Percentiles rank a stretch among this genome's conserved stretches.
phyloP scores from a whole-genome alignment of 2,888 invertebrate species.

The Hypsopygia costalis region DNA sequence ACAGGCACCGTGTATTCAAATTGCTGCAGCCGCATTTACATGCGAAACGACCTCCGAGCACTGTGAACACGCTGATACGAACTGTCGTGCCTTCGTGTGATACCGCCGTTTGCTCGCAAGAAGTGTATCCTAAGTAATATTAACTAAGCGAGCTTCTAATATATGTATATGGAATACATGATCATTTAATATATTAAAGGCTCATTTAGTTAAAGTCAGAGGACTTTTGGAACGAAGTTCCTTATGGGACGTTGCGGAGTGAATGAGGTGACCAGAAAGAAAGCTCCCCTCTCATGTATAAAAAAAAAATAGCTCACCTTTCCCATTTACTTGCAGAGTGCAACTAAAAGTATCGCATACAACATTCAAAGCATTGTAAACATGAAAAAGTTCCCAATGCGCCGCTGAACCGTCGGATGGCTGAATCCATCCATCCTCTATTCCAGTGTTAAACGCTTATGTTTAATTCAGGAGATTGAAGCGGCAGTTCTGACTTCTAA shows the following conservation, averaged over 20 bases:
- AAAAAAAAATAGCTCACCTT: no score
- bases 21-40: conserved; percentile 24
- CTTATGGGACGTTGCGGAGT: no score
- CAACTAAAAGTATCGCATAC: no score
- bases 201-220: no score
- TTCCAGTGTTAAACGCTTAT: conserved; percentile 5
- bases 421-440: not conserved
- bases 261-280: no score
- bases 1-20: conserved; percentile 21
- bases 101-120: not conserved
- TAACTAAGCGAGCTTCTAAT: no score
- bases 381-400: not conserved
- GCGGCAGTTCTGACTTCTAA: conserved; percentile 3
- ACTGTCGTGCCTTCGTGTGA: not conserved
- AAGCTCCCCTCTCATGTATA: no score
- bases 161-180: no score
- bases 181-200: no score
- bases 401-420: not conserved
- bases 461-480: conserved; percentile 9
- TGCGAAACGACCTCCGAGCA: conserved; percentile 20
- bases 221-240: no score
- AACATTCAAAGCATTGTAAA: not conserved
- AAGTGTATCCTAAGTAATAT: no score
- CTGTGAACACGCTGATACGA: conserved; percentile 20
- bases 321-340: no score